phyloP scores from a whole-genome alignment of 2,888 invertebrate species.

The Andrena camellia region DNA sequence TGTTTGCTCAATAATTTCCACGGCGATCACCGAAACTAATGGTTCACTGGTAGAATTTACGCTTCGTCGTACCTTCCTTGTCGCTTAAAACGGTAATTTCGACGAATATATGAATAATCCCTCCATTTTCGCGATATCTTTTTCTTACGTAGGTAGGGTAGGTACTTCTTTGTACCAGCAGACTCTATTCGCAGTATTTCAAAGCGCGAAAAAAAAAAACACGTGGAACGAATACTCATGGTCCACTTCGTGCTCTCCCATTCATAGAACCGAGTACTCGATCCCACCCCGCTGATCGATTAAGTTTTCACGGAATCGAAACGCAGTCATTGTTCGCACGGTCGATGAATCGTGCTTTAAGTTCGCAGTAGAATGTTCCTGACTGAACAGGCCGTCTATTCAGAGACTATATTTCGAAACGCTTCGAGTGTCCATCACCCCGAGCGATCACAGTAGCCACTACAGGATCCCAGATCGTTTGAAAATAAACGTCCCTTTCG shows the following conservation, averaged over 20 bases:
- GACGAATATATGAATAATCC: too few species aligned
- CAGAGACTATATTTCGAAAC: not conserved
- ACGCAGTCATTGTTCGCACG: constrained; percentile 17
- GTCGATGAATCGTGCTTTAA: constrained; percentile 1
- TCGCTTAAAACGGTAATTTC: too few species aligned
- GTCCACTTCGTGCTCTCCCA: constrained; percentile 8
- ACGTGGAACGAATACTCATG: not conserved
- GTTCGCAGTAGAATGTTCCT: not conserved
- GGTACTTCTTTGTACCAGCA: too few species aligned
- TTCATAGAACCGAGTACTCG: not conserved
- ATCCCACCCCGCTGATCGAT: constrained; percentile 43
- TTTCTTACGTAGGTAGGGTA: too few species aligned
- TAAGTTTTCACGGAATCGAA: constrained; percentile 26
- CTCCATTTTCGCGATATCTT: too few species aligned
- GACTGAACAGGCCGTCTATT: not conserved
- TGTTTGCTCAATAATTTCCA: constrained; percentile 36
- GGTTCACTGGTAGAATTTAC: not conserved
- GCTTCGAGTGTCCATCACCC: not conserved
- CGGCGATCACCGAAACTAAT: not conserved
- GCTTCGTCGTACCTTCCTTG: not conserved
- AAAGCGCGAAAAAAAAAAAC: too few species aligned
- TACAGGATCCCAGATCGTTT: too few species aligned
- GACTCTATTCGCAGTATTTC: too few species aligned
- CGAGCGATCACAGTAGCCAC: too few species aligned
- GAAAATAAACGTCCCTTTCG: constrained; percentile 44